phyloP scores from a whole-genome alignment of 2,888 invertebrate species.

The Congeria kusceri region DNA sequence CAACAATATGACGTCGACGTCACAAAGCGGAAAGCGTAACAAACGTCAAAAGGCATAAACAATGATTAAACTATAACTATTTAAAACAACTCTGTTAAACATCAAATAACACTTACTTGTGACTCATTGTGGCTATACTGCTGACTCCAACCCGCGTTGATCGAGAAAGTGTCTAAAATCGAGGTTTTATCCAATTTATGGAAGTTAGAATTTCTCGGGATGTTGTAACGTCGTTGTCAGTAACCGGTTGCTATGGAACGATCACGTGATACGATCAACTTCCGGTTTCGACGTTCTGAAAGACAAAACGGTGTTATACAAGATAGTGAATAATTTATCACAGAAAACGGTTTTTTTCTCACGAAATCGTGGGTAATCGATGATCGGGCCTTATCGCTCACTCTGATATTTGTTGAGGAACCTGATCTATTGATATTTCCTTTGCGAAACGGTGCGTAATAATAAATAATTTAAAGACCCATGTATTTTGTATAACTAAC shows the following conservation, averaged over 20 bases:
- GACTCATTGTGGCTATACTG: constrained; percentile 52
- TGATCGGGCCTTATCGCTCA: too few relatives aligned
- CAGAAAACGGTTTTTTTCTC: constrained; percentile 17
- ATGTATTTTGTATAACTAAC: too few relatives aligned
- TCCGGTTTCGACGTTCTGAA: constrained; percentile 56
- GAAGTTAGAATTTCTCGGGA: background rate
- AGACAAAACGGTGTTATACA: constrained; percentile 18
- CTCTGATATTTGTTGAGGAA: too few relatives aligned
- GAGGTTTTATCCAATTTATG: background rate
- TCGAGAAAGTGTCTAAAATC: background rate
- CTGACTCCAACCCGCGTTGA: constrained; percentile 21
- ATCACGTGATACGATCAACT: constrained; percentile 58
- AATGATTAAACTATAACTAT: background rate
- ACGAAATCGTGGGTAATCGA: background rate
- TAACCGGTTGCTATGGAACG: constrained; percentile 43
- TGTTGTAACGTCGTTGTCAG: constrained; percentile 46
- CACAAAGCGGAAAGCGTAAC: background rate
- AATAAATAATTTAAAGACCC: too few relatives aligned
- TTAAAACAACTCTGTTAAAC: background rate
- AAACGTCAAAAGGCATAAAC: background rate
- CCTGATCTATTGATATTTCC: too few relatives aligned
- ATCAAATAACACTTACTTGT: constrained; percentile 63
- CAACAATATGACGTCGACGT: constrained; percentile 6
- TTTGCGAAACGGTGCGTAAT: too few relatives aligned
- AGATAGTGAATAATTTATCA: constrained; percentile 45